Evolutionary conservation across 2,113 vertebrate genomes (phyloP), one percentile per base, ranked within the genome.

Genomic region (Pipra filicauda): DNA sequence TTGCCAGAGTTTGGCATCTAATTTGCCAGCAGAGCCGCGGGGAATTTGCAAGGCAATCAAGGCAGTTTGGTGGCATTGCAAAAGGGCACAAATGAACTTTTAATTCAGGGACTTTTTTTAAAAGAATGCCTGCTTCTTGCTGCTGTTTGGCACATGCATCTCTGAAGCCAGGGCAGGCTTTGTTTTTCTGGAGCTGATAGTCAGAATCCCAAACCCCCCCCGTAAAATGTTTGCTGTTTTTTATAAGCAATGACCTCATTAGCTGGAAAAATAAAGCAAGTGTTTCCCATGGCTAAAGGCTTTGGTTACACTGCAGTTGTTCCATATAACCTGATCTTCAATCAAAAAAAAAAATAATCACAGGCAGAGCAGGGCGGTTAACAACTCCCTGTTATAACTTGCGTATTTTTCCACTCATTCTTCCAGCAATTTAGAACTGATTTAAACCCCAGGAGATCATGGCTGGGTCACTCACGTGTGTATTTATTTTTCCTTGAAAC

Each of bases 301-400:
- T 96, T 77, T 3, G 12, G 82, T 97, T 97, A 92, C 90, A 71
- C 57, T 86, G 83, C 95, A 97, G 93, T 96, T 96, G 90, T 84
- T 94, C 88, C 1, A 0, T 55, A 94, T 51, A 93, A 93, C 75
- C 77, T 92, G 91, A 95, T 95, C 92, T 88, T 86, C 83, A 64
- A 59, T 49, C 2, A 73, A 14, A 59, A 73, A 80, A 70, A 39
- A 19, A 37, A 61, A 59, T 24, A 31, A 26, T 6, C 52, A 28
- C 61, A 52, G 58, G 3, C 48, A 46, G 58, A 66, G 19, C 12
- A 39, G 73, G 30, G 49, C 49, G 64, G 37, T 64, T 94, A 51
- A 77, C 33, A 71, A 57, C 72, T 85, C 78, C 76, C 85, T 90
- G 75, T 91, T 94, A 28, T 12, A 93, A 92, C 82, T 78, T 81